phyloP scores from a whole-genome alignment of 1,140 invertebrate genomes.

The Dryas iulia region DNA sequence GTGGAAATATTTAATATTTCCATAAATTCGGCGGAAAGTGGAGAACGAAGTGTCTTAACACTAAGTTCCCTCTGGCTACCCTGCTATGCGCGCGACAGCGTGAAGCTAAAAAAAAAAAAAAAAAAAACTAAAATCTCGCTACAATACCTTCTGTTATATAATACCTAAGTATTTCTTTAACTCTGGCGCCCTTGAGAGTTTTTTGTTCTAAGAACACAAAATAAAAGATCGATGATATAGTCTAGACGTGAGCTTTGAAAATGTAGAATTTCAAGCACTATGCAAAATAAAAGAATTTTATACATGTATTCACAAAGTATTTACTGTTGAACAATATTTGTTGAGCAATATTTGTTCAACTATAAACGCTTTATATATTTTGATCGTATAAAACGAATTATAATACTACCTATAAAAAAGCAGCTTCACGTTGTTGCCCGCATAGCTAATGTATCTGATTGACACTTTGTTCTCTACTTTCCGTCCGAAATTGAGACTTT shows the following conservation, averaged over 20 bases:
- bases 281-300: not conserved
- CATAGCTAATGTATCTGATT: too few species aligned
- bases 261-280: not conserved
- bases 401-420: too few species aligned
- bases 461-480: too few species aligned
- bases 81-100: too few species aligned
- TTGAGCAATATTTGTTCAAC: not conserved
- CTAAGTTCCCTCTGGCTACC: too few species aligned
- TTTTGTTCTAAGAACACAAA: not conserved
- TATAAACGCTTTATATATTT: not conserved
- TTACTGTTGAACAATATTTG: not conserved
- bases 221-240: not conserved
- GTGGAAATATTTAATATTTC: too few species aligned
- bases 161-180: not conserved
- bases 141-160: not conserved
- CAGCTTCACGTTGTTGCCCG: too few species aligned
- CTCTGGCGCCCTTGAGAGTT: slow-evolving; percentile 1
- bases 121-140: too few species aligned
- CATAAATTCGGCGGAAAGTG: too few species aligned
- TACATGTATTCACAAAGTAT: not conserved
- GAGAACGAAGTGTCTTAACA: too few species aligned
- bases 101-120: not conserved
- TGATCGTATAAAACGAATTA: not conserved
- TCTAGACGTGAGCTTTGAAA: not conserved
- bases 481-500: too few species aligned